Conservation (phyloP, 2,797 vertebrate species). For the Tapirus indicus region DNA sequence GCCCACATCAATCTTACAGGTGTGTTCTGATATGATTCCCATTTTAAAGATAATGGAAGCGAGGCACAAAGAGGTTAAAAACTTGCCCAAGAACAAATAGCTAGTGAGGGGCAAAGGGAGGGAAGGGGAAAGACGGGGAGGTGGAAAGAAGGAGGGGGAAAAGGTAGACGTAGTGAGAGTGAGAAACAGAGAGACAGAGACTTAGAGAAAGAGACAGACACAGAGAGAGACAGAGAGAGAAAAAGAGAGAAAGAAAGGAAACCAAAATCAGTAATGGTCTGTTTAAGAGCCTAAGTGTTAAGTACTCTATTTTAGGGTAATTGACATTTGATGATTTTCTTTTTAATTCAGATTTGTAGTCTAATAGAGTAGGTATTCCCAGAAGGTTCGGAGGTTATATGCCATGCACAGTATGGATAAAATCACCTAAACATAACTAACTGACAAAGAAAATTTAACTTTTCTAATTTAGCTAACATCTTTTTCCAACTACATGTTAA, state of each 20-base stretch:
- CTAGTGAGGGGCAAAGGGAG: background rate
- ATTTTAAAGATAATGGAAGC: conserved; percentile 29
- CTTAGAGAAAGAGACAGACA: no score
- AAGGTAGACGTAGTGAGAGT: background rate
- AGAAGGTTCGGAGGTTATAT: background rate
- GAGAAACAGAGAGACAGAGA: fast-evolving
- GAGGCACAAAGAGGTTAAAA: conserved; percentile 26
- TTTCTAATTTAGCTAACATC: conserved; percentile 27
- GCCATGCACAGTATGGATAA: background rate
- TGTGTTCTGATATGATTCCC: background rate
- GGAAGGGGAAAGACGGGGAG: background rate
- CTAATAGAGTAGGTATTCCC: background rate
- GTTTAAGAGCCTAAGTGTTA: conserved; percentile 26
- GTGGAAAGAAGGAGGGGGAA: background rate
- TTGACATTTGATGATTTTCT: conserved; percentile 21
- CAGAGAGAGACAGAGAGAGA: background rate
- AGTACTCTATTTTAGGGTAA: conserved; percentile 18
- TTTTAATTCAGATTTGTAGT: conserved; percentile 49
- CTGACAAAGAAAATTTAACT: conserved; percentile 21
- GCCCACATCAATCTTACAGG: background rate
- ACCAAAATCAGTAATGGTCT: background rate
- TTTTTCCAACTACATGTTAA: conserved; percentile 6
- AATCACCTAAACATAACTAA: conserved; percentile 1
- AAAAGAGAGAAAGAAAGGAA: background rate
- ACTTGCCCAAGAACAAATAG: background rate